Evolutionary conservation across 2,113 vertebrate species (phyloP).

Genomic region (Morphnarchus princeps): DNA sequence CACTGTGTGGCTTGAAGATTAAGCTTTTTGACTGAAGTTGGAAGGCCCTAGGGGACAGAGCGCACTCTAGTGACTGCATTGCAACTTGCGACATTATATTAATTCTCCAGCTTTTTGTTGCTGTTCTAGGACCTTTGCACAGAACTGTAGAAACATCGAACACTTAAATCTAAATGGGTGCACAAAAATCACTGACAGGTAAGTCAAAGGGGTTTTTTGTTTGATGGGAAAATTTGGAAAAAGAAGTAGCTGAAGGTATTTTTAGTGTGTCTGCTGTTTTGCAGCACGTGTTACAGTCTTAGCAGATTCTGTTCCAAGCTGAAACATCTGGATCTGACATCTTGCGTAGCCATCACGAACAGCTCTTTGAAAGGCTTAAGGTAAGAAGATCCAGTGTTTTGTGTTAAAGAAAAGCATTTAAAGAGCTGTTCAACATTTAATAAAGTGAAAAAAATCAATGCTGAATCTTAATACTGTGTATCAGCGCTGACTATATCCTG

Average conservation of each 20-base stretch:
- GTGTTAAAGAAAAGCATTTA: not conserved
- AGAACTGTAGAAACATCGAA: constrained; percentile 96
- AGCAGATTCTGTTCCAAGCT: constrained; percentile 95
- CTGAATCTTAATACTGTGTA: not conserved
- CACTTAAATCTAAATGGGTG: constrained; percentile 93
- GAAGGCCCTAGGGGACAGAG: not conserved
- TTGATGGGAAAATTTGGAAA: not conserved
- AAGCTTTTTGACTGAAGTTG: not conserved
- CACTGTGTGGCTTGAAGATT: not conserved
- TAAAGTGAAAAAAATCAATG: not conserved
- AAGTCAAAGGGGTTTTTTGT: constrained; percentile 12
- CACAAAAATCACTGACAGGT: constrained; percentile 95
- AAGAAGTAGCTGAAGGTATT: constrained; percentile 62
- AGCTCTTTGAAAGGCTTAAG: constrained; percentile 92
- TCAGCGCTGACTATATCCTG: not conserved
- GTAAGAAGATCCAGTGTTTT: constrained; percentile 65
- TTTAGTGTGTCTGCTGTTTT: constrained; percentile 67
- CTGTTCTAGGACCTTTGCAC: constrained; percentile 87
- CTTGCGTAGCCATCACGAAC: constrained; percentile 92
- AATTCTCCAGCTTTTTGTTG: not conserved
- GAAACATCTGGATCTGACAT: constrained; percentile 93
- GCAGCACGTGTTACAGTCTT: constrained; percentile 91
- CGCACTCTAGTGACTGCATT: not conserved
- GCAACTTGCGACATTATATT: not conserved
- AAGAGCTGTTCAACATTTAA: not conserved